phyloP scores from a whole-genome alignment of 2,797 vertebrate genomes.

The Molossus alvarezi region DNA sequence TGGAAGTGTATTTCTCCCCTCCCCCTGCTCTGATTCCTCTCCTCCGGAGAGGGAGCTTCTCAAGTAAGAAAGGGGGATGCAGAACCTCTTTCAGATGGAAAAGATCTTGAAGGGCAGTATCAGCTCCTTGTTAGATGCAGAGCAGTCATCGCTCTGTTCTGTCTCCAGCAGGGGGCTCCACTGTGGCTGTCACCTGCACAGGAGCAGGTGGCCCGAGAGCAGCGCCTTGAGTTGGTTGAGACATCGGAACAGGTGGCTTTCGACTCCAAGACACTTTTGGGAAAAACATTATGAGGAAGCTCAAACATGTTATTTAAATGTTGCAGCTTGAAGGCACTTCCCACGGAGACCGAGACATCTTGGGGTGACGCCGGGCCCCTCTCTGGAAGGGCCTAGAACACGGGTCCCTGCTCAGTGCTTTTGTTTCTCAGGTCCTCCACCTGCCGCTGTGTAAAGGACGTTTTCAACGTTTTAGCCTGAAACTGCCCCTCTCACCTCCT shows the following conservation, averaged over 20 bases:
- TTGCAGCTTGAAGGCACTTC: background rate
- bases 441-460: background rate
- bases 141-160: no score
- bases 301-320: background rate
- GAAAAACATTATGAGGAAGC: background rate
- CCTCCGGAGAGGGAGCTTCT: background rate
- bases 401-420: background rate
- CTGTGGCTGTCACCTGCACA: no score
- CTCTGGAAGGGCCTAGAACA: background rate
- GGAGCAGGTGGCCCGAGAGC: no score
- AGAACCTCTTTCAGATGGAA: background rate
- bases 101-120: no score
- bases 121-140: background rate
- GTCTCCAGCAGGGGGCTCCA: no score
- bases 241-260: background rate
- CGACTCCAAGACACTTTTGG: background rate
- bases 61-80: background rate
- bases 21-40: background rate
- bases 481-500: background rate
- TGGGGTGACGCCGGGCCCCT: accelerated
- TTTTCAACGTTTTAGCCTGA: background rate
- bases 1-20: no score
- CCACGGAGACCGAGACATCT: background rate
- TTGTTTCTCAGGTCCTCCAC: background rate
- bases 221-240: background rate